Conservation (phyloP, 2,888 invertebrate species). For the Chironomus tentans region DNA sequence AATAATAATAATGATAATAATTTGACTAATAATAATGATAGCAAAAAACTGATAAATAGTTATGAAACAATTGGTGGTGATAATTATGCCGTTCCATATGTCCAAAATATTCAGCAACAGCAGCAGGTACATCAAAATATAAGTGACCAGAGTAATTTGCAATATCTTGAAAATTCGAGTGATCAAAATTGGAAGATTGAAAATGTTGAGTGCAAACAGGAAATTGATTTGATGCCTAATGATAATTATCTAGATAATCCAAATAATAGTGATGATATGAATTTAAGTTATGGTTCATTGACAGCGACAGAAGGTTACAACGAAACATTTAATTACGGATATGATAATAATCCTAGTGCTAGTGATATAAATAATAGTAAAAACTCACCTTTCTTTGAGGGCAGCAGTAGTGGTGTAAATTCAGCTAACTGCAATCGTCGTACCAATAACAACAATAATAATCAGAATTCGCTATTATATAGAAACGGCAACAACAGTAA, state of each 20-base stretch:
- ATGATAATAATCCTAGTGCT: background rate
- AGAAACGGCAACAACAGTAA: background rate
- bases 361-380: no score
- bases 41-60: background rate
- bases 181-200: conserved; percentile 2
- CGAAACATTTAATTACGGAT: background rate
- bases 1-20: background rate
- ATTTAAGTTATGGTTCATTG: no score
- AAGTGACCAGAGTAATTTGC: background rate
- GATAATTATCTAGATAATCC: background rate
- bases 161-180: background rate
- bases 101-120: background rate
- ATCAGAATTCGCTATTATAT: background rate
- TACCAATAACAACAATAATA: no score
- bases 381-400: background rate
- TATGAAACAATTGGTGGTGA: background rate
- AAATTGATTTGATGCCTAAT: background rate
- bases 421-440: no score
- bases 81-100: background rate
- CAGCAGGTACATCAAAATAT: background rate
- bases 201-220: conserved; percentile 17
- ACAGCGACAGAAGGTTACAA: background rate
- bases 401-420: background rate
- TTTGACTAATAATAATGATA: no score
- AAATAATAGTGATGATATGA: background rate